Evolutionary conservation across 2,797 vertebrate species (phyloP), one percentile per base, ranked within the genome.

Genomic region (Eidolon dupreanum): DNA sequence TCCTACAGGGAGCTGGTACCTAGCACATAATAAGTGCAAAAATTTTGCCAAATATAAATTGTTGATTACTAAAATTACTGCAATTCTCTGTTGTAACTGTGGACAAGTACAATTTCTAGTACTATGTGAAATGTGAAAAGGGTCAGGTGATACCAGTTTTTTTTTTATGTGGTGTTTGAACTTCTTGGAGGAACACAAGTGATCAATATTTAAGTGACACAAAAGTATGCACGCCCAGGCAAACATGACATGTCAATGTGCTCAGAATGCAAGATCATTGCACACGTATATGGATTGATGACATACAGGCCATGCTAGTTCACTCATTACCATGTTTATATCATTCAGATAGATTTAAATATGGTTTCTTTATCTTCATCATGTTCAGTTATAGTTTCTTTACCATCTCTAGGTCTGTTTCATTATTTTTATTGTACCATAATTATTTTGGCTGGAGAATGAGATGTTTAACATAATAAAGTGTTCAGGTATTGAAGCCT

Each of bases 391-490:
- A 33, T 51, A 41, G 31, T 83, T 93, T 90, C 55, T 75, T 78
- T 66, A 38, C 33, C 78, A 53, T 26, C 36, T n/a, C 10, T 89
- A 59, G 65, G 8, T 49, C 59, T 94, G 20, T 88, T 92, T 82
- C 19, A 46, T 90, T 96, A 73, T 85, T 74, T 94, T 97, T 90
- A 38, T 94, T 57, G 26, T 83, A 26, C 24, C 38, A 3, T 66
- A 59, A 79, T 88, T 84, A 19, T 75, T 38, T 92, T 94, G 53
- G 2, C n/a, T 38, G 13, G 26, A 70, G n/a, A 61, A 83, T 63
- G 43, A 83, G 41, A 5, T 82, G 19, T 55, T 59, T 13, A 73
- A 65, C 5, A 0, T 71, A 49, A 61, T 82, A 74, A 94, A 66
- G 66, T 49, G 78, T 87, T 74, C 3, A 43, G 36, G 22, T 33